Conservation (phyloP, 2,888 invertebrate genomes). For the Macrophya annulata region DNA sequence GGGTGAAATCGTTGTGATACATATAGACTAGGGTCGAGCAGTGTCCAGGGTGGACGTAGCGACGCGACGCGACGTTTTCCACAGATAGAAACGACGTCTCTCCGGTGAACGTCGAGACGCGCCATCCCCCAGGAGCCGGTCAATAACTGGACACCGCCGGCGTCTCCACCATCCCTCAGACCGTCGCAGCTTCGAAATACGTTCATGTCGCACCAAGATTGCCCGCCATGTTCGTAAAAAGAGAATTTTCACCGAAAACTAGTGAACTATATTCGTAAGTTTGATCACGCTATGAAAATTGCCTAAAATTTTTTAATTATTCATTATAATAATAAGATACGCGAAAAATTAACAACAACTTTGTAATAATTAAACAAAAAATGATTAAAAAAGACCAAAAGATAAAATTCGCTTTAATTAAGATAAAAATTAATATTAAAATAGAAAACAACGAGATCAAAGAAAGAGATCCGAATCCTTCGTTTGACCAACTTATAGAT, state of each 20-base stretch:
- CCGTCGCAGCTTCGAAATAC: slow-evolving; percentile 36
- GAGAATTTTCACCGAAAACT: not conserved
- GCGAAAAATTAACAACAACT: not conserved
- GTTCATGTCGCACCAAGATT: slow-evolving; percentile 29
- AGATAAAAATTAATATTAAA: not conserved
- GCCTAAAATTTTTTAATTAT: not conserved
- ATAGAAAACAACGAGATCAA: not conserved
- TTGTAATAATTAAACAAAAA: too few species aligned
- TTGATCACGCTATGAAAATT: not conserved
- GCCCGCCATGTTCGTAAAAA: not conserved
- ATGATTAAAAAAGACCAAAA: too few species aligned
- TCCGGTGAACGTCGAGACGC: slow-evolving; percentile 49
- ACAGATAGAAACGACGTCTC: slow-evolving; percentile 46
- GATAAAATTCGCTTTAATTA: not conserved
- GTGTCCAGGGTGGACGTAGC: slow-evolving; percentile 59
- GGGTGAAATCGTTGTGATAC: slow-evolving; percentile 6
- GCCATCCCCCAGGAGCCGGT: slow-evolving; percentile 73
- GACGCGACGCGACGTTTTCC: slow-evolving; percentile 56
- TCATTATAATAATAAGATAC: not conserved
- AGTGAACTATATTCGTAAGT: not conserved
- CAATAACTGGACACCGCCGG: slow-evolving; percentile 77
- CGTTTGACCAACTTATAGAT: not conserved
- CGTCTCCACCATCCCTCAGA: slow-evolving; percentile 65
- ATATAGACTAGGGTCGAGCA: slow-evolving; percentile 57
- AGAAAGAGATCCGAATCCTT: not conserved